Base-by-base conservation (phyloP, 2,113 vertebrate species). In the Anser cygnoides region DNA sequence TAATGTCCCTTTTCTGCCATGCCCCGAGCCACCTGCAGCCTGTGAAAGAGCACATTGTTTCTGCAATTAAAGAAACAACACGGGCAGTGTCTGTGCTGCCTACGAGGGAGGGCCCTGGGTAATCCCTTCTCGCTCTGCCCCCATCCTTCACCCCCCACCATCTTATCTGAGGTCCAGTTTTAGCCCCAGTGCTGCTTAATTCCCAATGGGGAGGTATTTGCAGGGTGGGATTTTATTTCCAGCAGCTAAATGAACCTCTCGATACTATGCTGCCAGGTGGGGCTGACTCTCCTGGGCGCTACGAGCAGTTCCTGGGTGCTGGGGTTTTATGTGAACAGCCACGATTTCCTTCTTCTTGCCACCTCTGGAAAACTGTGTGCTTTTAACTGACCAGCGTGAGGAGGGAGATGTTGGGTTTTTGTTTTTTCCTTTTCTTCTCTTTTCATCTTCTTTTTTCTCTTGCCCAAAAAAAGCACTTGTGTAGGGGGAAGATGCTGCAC, bases 21-120 rank as follows among this genome's bases (percentile, higher is more conserved):
- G 93, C 68, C 89, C 82, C 2, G 2, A 90, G 96, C 96, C 98
- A 98, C 97, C 98, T 98, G 98, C 97, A 97, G 78, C 71, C 82
- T 22, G 15, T 98, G 96, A 98, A 98, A 97, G 98, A 91, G 49
- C 28, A 62, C 88, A 96, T 98, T 98, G 98, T 98, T 92, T 85
- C 81, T 49, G 70, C 90, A 81, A 4, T 88, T 71, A 90, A 73
- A 77, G 92, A 84, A 43, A 97, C 97, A 97, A 95, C 96, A 50
- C 21, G 31, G 73, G 92, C 94, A 96, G 96, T 91, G 96, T 97
- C 93, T 92, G 70, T 6, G 22, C 73, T 67, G 37, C 65, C 39
- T 78, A 35, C 50, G 54, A 91, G 65, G 82, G 84, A 86, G 77
- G 46, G 44, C 59, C 81, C 44, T 62, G 95, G 73, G 89, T 35